Base-by-base conservation (phyloP, 2,888 invertebrate species). In the Thymelicus acteon region DNA sequence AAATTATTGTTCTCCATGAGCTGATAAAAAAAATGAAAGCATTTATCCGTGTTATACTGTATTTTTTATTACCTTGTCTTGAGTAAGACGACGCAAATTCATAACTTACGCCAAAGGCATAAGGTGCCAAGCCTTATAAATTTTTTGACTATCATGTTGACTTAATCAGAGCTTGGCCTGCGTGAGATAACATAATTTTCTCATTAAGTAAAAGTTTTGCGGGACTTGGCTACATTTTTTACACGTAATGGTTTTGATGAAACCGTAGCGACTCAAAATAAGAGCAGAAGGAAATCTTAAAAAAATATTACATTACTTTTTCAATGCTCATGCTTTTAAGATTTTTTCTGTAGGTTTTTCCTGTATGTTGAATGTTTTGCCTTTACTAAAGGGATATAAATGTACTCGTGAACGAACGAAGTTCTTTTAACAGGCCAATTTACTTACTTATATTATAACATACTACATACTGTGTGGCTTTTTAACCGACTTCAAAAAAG, bases 101-200 rank as follows among this genome's bases (percentile, higher is more conserved):
- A 49, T 49, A 52, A 19, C 49, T 19, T 7, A 19, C 7, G 7
- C 15, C 10, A 15, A 8, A 19, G 49, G 19, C 15, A n/a, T 0
- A 52, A 15, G 15, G 15, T 6, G 15, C 49, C 15, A 52, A 19
- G 19, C 8, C 49, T 52, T 52, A 52, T 52, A 52, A 52, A 52
- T 52, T 52, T 52, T 52, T 15, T 19, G 49, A 52, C 19, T 52
- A 52, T 52, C 49, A 52, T 19, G 49, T 52, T 52, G 49, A 15
- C 15, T 52, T 52, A 52, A 52, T 52, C 49, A 52, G 5, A 19
- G 49, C 49, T 15, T 52, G 49, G 19, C 8, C 12, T 4, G 49
- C 19, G 49, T 52, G 49, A 52, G 19, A 52, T 52, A 15, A 52
- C 49, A 52, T 52, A 52, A 52, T 52, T 52, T 52, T 52, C 49